Base-by-base conservation (phyloP, 2,113 vertebrate genomes). In the Chroicocephalus ridibundus region DNA sequence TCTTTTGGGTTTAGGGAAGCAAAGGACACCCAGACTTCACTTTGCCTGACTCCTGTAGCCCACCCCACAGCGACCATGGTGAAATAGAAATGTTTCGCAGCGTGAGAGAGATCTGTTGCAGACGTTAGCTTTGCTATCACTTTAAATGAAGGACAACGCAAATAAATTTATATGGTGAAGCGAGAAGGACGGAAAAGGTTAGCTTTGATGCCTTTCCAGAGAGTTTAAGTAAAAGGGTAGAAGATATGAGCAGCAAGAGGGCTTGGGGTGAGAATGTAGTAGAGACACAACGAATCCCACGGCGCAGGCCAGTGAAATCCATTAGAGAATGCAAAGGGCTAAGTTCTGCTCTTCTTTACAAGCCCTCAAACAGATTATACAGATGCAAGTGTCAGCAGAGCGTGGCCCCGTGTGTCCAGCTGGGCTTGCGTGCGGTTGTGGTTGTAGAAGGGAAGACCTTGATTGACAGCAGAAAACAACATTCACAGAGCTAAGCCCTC, bases 401-500 rank as follows among this genome's bases (percentile, higher is more conserved):
- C 5, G 1, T 15, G 71, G 55, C 47, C 55, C 27, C 18, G 15
- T 0, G 0, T 4, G 8, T 75, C 55, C 68, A 68, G 38, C 55
- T 2, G 1, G 51, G 62, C 27, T 65, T 47, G 19, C 4, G 0
- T n/a, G 54, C 7, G 2, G 4, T 27, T 94, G 68, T 36, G 40
- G 31, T 34, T 72, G 46, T 1, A 80, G 71, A 88, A 94, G 10
- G 27, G 25, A 58, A 66, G 34, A 66, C 71, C 60, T 74, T 94
- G 49, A 93, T 3, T 70, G 80, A 88, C 81, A 96, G 77, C 60
- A 96, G 58, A 77, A 90, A 97, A 92, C 34, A 89, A 31, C 25
- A 81, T 61, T 65, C 51, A 78, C 40, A 51, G 78, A 82, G n/a
- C 47, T 52, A 57, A 66, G 16, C 29, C 40, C 90, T 69, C 16